These are phyloP conservation scores for Rhinolophus ferrumequinum DNA, from an alignment of 2,113 vertebrate genomes.

Conservation along the genomic window DNA sequence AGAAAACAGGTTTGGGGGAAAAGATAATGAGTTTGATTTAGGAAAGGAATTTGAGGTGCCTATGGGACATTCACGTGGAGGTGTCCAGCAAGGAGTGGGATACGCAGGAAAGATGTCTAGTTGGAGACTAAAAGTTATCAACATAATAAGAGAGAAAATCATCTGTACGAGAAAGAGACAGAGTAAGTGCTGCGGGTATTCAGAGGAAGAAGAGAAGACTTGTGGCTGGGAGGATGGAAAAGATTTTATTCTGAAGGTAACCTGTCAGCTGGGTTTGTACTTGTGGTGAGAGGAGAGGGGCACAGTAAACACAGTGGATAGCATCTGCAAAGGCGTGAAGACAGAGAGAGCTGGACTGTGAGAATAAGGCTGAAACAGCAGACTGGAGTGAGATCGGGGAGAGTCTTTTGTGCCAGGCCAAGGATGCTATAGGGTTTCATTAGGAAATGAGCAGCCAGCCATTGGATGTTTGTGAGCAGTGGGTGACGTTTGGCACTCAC, in stretches of 20 bases:
- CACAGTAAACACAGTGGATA: background rate
- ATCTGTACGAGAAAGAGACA: background rate
- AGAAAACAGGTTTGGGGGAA: background rate
- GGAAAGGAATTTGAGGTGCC: background rate
- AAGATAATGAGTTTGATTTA: constrained; percentile 42
- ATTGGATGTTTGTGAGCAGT: background rate
- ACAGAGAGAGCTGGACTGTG: background rate
- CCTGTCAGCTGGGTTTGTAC: background rate
- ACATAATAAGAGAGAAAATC: background rate
- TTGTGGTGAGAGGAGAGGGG: background rate
- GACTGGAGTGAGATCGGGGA: background rate
- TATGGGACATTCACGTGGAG: background rate
- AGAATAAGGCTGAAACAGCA: background rate
- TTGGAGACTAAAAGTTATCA: background rate
- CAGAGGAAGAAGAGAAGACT: background rate
- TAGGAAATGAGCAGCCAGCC: background rate
- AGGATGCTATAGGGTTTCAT: background rate
- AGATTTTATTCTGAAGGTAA: background rate
- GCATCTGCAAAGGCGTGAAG: background rate
- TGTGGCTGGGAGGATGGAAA: background rate
- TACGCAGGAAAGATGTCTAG: background rate
- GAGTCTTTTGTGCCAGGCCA: background rate
- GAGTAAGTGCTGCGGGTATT: background rate
- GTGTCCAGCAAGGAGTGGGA: background rate
- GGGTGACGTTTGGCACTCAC: background rate